These are phyloP conservation scores for Aporrectodea caliginosa DNA, from an alignment of 1,140 invertebrate genomes.

Conservation along the genomic window DNA sequence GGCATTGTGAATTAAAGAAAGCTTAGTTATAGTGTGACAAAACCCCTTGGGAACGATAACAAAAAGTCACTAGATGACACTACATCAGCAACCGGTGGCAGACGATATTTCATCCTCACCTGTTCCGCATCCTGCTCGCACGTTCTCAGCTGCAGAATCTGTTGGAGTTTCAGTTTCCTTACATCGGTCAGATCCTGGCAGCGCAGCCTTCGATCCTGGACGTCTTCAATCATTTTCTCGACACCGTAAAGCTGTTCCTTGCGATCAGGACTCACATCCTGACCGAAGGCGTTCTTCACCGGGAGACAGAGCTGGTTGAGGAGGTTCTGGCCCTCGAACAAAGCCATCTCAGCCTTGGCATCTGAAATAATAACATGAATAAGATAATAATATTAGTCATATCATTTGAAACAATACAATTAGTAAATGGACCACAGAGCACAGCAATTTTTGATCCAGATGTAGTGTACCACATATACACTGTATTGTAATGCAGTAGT, in stretches of 20 bases:
- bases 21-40: too few species aligned
- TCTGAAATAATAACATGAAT: slow-evolving; percentile 44
- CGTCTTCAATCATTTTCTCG: slow-evolving; percentile 62
- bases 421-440: too few species aligned
- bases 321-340: slow-evolving; percentile 70
- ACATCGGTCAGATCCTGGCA: slow-evolving; percentile 60
- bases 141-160: slow-evolving; percentile 68
- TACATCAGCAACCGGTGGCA: too few species aligned
- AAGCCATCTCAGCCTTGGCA: slow-evolving; percentile 39
- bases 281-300: slow-evolving; percentile 71
- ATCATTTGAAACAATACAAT: too few species aligned
- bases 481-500: too few species aligned
- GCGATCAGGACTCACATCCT: slow-evolving; percentile 70
- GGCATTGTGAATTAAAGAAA: too few species aligned
- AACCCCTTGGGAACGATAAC: too few species aligned
- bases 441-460: too few species aligned
- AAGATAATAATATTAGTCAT: too few species aligned
- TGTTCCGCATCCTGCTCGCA: slow-evolving; percentile 72
- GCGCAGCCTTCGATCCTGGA: slow-evolving; percentile 56
- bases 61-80: too few species aligned
- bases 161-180: slow-evolving; percentile 69
- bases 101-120: too few species aligned
- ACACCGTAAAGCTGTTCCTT: slow-evolving; percentile 68
- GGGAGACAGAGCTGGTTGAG: slow-evolving; percentile 74
- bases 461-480: too few species aligned